Evolutionary conservation across 2,113 vertebrate species (phyloP), one percentile per base, ranked within the genome.

Genomic region (Setophaga petechia): DNA sequence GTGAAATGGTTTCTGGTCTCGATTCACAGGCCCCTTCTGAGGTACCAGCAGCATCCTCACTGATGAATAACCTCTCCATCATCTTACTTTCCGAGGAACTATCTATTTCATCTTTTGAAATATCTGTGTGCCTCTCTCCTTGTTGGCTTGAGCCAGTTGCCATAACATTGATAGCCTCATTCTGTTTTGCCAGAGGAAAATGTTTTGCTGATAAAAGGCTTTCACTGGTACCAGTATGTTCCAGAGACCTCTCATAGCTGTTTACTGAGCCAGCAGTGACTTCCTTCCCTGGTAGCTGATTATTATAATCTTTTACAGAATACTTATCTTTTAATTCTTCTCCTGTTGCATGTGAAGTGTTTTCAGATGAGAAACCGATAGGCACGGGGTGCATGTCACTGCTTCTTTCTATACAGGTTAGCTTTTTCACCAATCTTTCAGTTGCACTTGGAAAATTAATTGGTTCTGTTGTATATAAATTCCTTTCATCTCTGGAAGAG

Each of bases 401-500:
- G 75, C 74, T 68, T 33, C 51, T 65, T 94, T 97, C 97, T 73
- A 30, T 62, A 76, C 20, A 59, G 61, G 66, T 90, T 95, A 93
- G 43, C 13, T 94, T 96, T 96, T 97, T 79, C 90, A 97, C 88
- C 92, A 95, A 30, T 87, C 55, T 82, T 76, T 97, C 94, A 44
- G 74, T 68, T 91, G 96, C 97, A 96, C 95, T 97, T 96, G 93
- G 89, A 94, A 98, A 97, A 97, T 95, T 96, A 91, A 90, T 84
- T 90, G 96, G 62, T 75, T 97, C 95, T 93, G 90, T 95, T 96
- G 96, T 86, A 76, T 87, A 90, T 80, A 76, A 91, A 79, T 90
- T 97, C 65, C 90, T 97, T 97, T 97, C 97, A 93, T 97, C 97
- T 96, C 75, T 93, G 84, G 97, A 95, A 96, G 94, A 94, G 83